Base-by-base conservation (phyloP, 2,888 invertebrate genomes). In the Litoditis marina region DNA sequence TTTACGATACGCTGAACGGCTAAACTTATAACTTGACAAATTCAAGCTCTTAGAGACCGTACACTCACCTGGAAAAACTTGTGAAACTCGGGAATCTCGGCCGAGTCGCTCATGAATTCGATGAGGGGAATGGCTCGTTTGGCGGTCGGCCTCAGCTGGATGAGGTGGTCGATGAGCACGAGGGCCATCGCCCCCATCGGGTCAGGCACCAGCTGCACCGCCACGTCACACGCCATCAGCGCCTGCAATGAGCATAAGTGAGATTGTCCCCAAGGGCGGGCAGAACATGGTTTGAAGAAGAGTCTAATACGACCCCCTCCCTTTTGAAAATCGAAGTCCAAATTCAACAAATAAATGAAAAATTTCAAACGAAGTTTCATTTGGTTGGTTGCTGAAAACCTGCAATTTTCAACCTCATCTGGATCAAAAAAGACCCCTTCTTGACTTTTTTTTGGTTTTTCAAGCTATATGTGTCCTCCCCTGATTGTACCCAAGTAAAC, bases 41-140 rank as follows among this genome's bases (percentile, higher is more conserved):
- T 13, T 36, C 11, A 36, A 36, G 36, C 47, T n/a, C n/a, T n/a
- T n/a, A n/a, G n/a, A n/a, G n/a, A n/a, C n/a, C n/a, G n/a, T n/a
- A 28, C 7, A 44, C 53, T 28, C n/a, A 70, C 72, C 57, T 66
- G 53, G 58, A 74, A 74, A 54, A 74, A 74, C 22, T 70, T 32
- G 53, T 66, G 60, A 56, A 74, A 74, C 31, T 63, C 63, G 11
- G 39, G 31, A 19, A 69, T 66, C 28, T 71, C 71, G 7, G 71
- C 69, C 2, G 71, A 65, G 39, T 76, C 76, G 25, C 64, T 46
- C 52, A 76, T 49, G n/a, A 76, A 60, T 51, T 76, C 76, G 44
- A 76, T 59, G 27, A 71, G 32, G 4, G 76, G 76, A 59, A 76
- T 68, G 36, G 76, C 76, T 32, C 64, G 25, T 25, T 44, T 51